These are phyloP conservation scores for Montipora efflorescens DNA, from an alignment of 64 coral and sea anemone species.

Conservation along the genomic window DNA sequence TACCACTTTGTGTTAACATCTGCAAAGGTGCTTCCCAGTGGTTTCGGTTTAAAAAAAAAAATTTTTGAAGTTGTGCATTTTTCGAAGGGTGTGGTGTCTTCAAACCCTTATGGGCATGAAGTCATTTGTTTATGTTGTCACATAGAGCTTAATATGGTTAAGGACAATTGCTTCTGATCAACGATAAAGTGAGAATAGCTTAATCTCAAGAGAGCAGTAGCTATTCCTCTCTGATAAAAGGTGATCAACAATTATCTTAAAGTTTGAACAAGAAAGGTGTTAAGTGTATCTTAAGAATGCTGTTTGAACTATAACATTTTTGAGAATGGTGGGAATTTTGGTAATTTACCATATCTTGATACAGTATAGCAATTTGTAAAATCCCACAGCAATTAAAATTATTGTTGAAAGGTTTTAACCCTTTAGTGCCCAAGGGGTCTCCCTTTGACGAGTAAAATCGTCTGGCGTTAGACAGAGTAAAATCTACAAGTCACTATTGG, in stretches of 20 bases:
- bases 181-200: not conserved
- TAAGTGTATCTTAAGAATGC: not conserved
- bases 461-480: too few relatives aligned
- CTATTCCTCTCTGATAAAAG: conserved; percentile 14
- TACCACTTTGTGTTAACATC: too few relatives aligned
- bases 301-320: not conserved
- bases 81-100: too few relatives aligned
- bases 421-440: too few relatives aligned
- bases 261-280: not conserved
- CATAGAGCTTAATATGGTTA: not conserved
- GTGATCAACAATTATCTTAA: conserved; percentile 11
- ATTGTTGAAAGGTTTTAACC: conserved; percentile 27
- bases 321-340: not conserved
- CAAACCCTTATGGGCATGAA: too few relatives aligned
- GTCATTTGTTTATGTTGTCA: not conserved
- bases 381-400: not conserved
- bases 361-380: not conserved
- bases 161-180: conserved; percentile 3
- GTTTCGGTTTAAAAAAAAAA: too few relatives aligned
- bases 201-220: conserved; percentile 31
- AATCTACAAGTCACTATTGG: too few relatives aligned
- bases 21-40: too few relatives aligned
- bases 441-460: too few relatives aligned
- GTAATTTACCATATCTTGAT: not conserved
- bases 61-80: too few relatives aligned